Conservation (phyloP, 2,797 vertebrate genomes). For the Aeoliscus strigatus region DNA sequence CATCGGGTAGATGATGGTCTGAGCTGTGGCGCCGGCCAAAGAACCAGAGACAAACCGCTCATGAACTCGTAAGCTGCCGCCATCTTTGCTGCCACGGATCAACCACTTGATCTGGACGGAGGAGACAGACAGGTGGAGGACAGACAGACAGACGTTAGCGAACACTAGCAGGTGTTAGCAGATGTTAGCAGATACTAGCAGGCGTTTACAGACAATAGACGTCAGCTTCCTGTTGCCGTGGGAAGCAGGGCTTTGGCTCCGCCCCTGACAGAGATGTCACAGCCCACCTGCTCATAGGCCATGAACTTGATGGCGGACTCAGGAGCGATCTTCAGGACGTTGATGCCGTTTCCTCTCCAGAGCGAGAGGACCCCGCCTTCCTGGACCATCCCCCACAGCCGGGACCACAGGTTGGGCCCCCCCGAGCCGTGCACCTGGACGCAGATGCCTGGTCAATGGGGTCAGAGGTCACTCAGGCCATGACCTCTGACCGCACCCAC, state of each 20-base stretch:
- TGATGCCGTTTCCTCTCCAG: slow-evolving; percentile 84
- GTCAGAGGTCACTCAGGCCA: too few species aligned
- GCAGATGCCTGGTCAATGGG: background rate
- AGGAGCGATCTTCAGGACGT: slow-evolving; percentile 84
- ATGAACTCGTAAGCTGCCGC: slow-evolving; percentile 77
- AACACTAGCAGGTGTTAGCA: too few species aligned
- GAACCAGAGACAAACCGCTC: slow-evolving; percentile 93
- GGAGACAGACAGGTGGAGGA: background rate
- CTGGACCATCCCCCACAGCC: slow-evolving; percentile 71
- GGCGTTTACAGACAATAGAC: too few species aligned
- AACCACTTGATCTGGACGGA: slow-evolving; percentile 65
- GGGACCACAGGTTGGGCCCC: slow-evolving; percentile 70
- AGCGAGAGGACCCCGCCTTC: slow-evolving; percentile 76
- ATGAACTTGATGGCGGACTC: slow-evolving; percentile 86
- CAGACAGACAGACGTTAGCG: too few species aligned
- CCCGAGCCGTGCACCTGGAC: slow-evolving; percentile 69
- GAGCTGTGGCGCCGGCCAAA: slow-evolving; percentile 87
- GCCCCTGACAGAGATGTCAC: too few species aligned
- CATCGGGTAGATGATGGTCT: slow-evolving; percentile 95
- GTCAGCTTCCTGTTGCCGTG: too few species aligned
- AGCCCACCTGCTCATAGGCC: slow-evolving; percentile 84
- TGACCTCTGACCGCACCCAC: slow-evolving; percentile 48
- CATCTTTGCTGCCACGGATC: slow-evolving; percentile 70
- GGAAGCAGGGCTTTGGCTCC: too few species aligned
- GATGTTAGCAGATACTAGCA: too few species aligned